Evolutionary conservation across 2,113 vertebrate genomes (phyloP), one percentile per base, ranked within the genome.

Genomic region (Myotis brandtii): DNA sequence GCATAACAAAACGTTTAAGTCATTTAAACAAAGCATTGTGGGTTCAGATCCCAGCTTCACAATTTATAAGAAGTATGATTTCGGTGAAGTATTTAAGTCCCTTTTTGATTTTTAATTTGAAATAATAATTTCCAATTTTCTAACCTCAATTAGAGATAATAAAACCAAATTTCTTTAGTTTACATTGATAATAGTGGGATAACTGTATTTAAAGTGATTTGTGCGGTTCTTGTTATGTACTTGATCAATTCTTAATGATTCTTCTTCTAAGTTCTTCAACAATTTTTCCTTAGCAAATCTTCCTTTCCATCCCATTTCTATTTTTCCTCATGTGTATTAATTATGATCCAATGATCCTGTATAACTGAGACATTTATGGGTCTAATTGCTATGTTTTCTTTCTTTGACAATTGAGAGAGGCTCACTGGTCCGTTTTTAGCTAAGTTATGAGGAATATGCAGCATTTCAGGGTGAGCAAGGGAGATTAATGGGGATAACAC

Each of bases 161-260:
- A 80, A 95, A 86, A 86, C 10, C 18, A 69, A 69, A 54, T 85
- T 37, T 75, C 30, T 81, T 89, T 52, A 67, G 73, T 85, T 89
- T 50, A 5, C 59, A 82, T 3, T 43, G 3, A 66, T 86, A 54
- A 50, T 79, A 69, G 8, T 67, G 2, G 43, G 43, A 21, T 7
- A 23, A 91, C 17, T 81, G 2, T 48, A 56, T 77, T 87, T 83
- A 84, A 5, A 79, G 30, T 66, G 25, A 18, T 43, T 87, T 79
- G 9, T 23, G 27, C 17, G 66, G 25, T 72, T 18, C 0, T 91
- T 54, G 1, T 18, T 72, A 79, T 32, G 0, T 64, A 50, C 32
- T 86, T 75, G 30, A 32, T 52, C 32, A 59, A 21, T 14, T 72
- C 17, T 64, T 66, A 85, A 54, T 66, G 11, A 83, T 64, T 83